phyloP scores from a whole-genome alignment of 2,888 invertebrate species.

The Drosophila pseudotakahashii region DNA sequence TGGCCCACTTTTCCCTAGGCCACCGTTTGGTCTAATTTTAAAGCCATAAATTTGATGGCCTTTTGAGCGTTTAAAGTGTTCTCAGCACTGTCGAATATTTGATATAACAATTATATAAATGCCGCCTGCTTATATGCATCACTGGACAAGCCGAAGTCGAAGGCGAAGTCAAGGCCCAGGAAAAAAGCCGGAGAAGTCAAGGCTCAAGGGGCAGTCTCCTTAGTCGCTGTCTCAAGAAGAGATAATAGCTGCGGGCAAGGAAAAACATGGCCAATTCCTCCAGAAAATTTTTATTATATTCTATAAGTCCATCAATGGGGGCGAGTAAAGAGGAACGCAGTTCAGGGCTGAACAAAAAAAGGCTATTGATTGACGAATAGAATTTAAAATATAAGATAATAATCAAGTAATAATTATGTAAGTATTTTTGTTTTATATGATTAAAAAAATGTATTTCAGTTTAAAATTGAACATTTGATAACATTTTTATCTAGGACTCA shows the following conservation, averaged over 20 bases:
- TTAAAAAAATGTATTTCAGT: too few relatives aligned
- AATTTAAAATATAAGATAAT: background rate
- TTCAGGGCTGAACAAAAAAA: slow-evolving; percentile 22
- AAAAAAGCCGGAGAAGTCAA: slow-evolving; percentile 26
- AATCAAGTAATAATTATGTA: too few relatives aligned
- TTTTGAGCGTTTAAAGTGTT: slow-evolving; percentile 65
- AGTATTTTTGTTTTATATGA: too few relatives aligned
- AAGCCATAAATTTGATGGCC: slow-evolving; percentile 73
- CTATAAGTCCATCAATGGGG: slow-evolving; percentile 34
- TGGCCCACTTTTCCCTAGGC: background rate
- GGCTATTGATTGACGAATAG: background rate
- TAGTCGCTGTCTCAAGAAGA: slow-evolving; percentile 31
- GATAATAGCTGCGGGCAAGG: slow-evolving; percentile 51
- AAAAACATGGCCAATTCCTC: slow-evolving; percentile 48
- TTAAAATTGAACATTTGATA: too few relatives aligned
- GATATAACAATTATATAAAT: slow-evolving; percentile 75
- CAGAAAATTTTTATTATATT: slow-evolving; percentile 58
- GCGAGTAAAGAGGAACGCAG: background rate
- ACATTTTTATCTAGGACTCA: too few relatives aligned
- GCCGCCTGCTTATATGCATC: slow-evolving; percentile 70
- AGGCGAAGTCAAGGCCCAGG: slow-evolving; percentile 50
- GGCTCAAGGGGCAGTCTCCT: slow-evolving; percentile 26
- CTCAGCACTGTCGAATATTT: slow-evolving; percentile 64
- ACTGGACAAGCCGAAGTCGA: slow-evolving; percentile 41
- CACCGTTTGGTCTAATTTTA: slow-evolving; percentile 64